Conservation (phyloP, 2,888 invertebrate species). For the Caenorhabditis japonica region DNA sequence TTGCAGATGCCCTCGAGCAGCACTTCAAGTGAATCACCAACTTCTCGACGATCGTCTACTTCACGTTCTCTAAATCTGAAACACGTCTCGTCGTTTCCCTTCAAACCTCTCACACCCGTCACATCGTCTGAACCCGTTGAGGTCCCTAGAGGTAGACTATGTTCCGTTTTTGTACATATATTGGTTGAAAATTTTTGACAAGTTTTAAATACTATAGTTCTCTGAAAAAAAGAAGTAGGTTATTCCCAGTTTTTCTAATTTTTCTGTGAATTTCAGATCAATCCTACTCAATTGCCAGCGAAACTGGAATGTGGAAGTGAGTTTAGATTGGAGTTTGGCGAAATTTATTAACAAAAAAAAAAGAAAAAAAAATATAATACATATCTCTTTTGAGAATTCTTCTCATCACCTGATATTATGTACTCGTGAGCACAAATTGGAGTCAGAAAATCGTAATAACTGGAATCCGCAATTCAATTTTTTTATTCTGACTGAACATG, state of each 20-base stretch:
- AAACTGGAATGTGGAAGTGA: too few species aligned
- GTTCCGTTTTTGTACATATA: too few species aligned
- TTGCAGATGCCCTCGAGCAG: constrained; percentile 51
- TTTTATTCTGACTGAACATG: background rate
- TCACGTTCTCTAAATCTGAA: constrained; percentile 4
- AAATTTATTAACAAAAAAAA: too few species aligned
- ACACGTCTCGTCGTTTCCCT: constrained; percentile 15
- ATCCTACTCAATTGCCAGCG: too few species aligned
- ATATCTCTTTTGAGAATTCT: background rate
- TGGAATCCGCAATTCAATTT: constrained; percentile 3
- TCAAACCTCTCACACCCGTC: background rate
- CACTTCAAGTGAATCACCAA: constrained; percentile 9
- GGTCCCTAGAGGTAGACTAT: background rate
- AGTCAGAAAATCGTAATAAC: background rate
- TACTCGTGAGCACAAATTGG: background rate
- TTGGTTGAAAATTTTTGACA: background rate
- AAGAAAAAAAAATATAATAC: too few species aligned
- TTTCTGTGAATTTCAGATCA: too few species aligned
- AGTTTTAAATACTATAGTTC: background rate
- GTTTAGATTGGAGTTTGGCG: too few species aligned
- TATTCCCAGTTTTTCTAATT: too few species aligned
- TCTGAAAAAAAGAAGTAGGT: too few species aligned
- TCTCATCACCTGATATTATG: background rate
- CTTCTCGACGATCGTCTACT: background rate
- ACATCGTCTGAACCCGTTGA: background rate